Evolutionary conservation across 1,140 invertebrate genomes (phyloP), one percentile per base, ranked within the genome.

Genomic region (Bicyclus anynana): DNA sequence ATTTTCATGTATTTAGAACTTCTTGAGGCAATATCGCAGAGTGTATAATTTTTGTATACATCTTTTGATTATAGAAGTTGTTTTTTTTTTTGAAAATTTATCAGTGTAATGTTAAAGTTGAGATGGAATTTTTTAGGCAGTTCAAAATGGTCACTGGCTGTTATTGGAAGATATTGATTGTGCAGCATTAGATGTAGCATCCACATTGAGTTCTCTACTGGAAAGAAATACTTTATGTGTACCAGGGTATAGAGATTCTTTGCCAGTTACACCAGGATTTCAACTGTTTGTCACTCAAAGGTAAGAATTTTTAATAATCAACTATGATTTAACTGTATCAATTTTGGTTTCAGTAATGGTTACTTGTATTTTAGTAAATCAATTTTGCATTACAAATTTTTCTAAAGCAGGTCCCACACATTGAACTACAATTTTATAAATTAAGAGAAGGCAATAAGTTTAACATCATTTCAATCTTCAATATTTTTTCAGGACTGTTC

Each of bases 161-260:
- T 86, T 99, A 0, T 81, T 99, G 33, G 98, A 99, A 91, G 98
- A 99, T 82, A 94, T 99, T 54, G 98, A 99, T 77, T 94, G 93
- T 67, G 97, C 97, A 9, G 95, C 95, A 5, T 92, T 96, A 75
- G 99, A 99, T 89, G 96, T 99, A 0, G 93, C 96, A 0, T 95
- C 97, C 1, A 92, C 98, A 20, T 75, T 99, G 4, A 92, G 94
- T 54, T 94, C 94, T 26, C 89, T 99, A 1, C 82, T 99, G 17
- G 96, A 99, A 89, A 94, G 94, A 51, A 91, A 93, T 54, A 92
- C 91, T n/a, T 88, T 98, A 0, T 93, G 94, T 50, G 93, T 98
- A 17, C 96, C 97, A 7, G 96, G 96, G 0, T 97, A 96, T 84
- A 92, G 95, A 35, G 95, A 97, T 80, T 92, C 91, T 1, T 90